Conservation (phyloP, 2,888 invertebrate species). For the Chloroclystis v-ata region DNA sequence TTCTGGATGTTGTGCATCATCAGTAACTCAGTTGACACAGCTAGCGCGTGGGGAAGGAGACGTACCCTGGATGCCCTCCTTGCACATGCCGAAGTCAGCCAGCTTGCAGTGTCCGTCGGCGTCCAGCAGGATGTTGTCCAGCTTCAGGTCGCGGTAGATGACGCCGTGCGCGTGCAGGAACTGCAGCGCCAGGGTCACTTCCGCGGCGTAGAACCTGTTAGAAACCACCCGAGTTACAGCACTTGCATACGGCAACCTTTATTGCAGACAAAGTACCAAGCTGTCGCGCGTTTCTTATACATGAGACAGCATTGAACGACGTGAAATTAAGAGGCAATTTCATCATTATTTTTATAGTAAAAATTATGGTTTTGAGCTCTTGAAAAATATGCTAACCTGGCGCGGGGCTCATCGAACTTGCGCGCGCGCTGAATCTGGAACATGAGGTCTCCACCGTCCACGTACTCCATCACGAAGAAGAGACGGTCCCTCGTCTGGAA, state of each 20-base stretch:
- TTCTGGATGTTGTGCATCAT: no score
- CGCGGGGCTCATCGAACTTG: conserved; percentile 97
- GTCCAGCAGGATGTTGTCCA: conserved; percentile 98
- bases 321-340: no score
- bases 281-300: no score
- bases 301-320: no score
- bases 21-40: no score
- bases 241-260: no score
- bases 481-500: conserved; percentile 89
- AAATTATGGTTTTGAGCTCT: no score
- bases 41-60: no score
- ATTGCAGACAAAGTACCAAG: no score
- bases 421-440: conserved; percentile 99
- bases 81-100: conserved; percentile 99
- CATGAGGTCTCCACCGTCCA: conserved; percentile 98
- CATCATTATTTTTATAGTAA: no score
- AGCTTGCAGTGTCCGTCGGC: conserved; percentile 96
- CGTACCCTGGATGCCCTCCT: conserved; percentile 81
- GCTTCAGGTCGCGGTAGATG: conserved; percentile 98
- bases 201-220: conserved; percentile 93
- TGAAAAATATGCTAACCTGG: conserved; percentile 81
- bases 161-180: conserved; percentile 98
- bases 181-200: conserved; percentile 97
- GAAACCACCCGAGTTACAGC: not conserved
- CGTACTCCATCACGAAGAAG: conserved; percentile 99